phyloP scores from a whole-genome alignment of 2,888 invertebrate species.

The Boloria euphrosyne region DNA sequence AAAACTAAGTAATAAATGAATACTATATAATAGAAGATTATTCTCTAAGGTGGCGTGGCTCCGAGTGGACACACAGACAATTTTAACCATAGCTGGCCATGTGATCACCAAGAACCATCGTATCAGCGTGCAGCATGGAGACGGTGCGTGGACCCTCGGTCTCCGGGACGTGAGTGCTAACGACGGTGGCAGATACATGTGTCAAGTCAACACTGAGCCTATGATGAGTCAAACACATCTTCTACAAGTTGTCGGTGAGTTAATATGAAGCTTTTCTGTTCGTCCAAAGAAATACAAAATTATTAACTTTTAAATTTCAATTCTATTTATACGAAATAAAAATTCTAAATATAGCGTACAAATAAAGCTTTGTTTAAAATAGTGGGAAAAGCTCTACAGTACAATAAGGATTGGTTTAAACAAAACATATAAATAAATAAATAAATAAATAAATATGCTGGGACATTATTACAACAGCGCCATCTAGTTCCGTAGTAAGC shows the following conservation, averaged over 20 bases:
- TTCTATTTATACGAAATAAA: background rate
- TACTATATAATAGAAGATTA: background rate
- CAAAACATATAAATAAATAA: too few relatives aligned
- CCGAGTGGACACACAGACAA: conserved; percentile 94
- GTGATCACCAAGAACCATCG: conserved; percentile 95
- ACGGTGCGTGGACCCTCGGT: conserved; percentile 91
- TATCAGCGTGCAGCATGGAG: conserved; percentile 90
- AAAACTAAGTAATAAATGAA: too few relatives aligned
- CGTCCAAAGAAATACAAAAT: too few relatives aligned
- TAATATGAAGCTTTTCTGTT: too few relatives aligned
- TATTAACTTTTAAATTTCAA: too few relatives aligned
- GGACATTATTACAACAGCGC: too few relatives aligned
- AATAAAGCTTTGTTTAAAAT: too few relatives aligned
- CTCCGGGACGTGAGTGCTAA: conserved; percentile 89
- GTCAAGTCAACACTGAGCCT: conserved; percentile 78
- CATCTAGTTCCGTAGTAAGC: too few relatives aligned
- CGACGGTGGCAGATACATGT: conserved; percentile 93
- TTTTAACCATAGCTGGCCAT: conserved; percentile 93
- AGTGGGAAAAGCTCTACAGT: too few relatives aligned
- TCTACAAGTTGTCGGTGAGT: conserved; percentile 70
- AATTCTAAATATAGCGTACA: too few relatives aligned
- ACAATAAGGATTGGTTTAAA: too few relatives aligned
- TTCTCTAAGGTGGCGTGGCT: conserved; percentile 91
- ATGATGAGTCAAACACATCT: conserved; percentile 78
- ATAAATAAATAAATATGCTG: too few relatives aligned